These are phyloP conservation scores for Dynastes grantii DNA, from an alignment of 2,888 invertebrate species.

Conservation along the genomic window DNA sequence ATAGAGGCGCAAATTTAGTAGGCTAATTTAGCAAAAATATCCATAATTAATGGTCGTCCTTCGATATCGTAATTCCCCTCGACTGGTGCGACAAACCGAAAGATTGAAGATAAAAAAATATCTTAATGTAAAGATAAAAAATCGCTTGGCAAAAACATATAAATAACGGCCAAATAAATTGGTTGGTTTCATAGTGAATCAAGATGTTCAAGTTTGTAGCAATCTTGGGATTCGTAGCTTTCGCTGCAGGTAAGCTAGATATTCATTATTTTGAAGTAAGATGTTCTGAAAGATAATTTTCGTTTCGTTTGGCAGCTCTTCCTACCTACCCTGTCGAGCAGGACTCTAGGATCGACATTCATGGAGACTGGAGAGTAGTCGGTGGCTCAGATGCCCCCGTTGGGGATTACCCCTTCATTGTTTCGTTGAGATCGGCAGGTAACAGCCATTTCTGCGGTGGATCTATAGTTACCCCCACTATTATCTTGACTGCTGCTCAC, in stretches of 20 bases:
- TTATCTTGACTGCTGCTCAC: slow-evolving; percentile 72
- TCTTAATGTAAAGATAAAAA: slow-evolving; percentile 6
- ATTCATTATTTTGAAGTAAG: not conserved
- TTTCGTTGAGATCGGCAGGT: slow-evolving; percentile 24
- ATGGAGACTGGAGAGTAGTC: slow-evolving; percentile 66
- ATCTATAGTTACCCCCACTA: slow-evolving; percentile 68
- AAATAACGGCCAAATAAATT: not conserved
- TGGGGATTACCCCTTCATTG: slow-evolving; percentile 28
- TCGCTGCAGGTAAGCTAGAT: slow-evolving; percentile 8
- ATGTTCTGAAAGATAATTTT: not conserved
- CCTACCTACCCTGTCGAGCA: slow-evolving; percentile 15
- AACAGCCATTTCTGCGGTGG: slow-evolving; percentile 69
- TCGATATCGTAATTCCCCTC: slow-evolving; percentile 2
- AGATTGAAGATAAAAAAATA: not conserved
- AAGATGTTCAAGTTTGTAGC: slow-evolving; percentile 10
- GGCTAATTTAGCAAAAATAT: not conserved
- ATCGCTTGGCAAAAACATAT: not conserved
- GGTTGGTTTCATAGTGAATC: not conserved
- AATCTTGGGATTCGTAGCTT: slow-evolving; percentile 10
- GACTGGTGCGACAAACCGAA: not conserved
- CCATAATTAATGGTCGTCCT: not conserved
- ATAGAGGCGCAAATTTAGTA: not conserved
- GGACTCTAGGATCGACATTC: slow-evolving; percentile 29
- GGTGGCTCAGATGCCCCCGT: slow-evolving; percentile 64
- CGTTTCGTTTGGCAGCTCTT: slow-evolving; percentile 17